These are phyloP conservation scores for Drosophila littoralis DNA, from an alignment of 1,140 invertebrate genomes.

Conservation along the genomic window DNA sequence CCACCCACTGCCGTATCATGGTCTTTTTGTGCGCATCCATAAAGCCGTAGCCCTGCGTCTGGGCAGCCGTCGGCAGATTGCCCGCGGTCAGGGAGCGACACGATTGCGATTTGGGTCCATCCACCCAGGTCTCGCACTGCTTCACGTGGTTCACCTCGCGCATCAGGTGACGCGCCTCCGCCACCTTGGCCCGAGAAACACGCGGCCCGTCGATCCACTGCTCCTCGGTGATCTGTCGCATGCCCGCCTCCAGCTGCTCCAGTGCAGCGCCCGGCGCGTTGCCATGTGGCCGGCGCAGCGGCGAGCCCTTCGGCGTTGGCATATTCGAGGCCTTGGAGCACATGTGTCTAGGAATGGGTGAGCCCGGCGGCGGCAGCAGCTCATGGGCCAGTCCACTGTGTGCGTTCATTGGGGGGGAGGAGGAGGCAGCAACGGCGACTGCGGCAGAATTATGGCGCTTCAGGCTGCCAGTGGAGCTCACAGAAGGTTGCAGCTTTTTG, in stretches of 20 bases:
- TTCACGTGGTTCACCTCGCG: slow-evolving; percentile 90
- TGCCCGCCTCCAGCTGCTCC: slow-evolving; percentile 66
- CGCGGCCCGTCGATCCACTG: slow-evolving; percentile 98
- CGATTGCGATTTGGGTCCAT: slow-evolving; percentile 89
- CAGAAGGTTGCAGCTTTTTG: slow-evolving; percentile 54
- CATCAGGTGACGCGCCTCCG: slow-evolving; percentile 91
- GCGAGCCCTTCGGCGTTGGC: slow-evolving; percentile 86
- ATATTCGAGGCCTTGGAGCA: slow-evolving; percentile 83
- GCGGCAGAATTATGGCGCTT: slow-evolving; percentile 48
- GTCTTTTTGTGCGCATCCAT: slow-evolving; percentile 96
- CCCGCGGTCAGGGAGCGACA: slow-evolving; percentile 71
- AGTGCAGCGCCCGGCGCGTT: slow-evolving; percentile 68
- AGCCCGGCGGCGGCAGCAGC: slow-evolving; percentile 42
- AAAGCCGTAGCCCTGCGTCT: slow-evolving; percentile 89
- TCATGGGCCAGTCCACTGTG: slow-evolving; percentile 21
- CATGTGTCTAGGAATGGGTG: slow-evolving; percentile 63
- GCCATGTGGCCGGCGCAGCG: slow-evolving; percentile 84
- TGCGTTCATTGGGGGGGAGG: slow-evolving; percentile 4
- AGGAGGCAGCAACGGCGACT: not conserved
- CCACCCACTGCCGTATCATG: slow-evolving; percentile 97
- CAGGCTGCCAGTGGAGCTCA: slow-evolving; percentile 55
- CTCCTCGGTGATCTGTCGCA: slow-evolving; percentile 88
- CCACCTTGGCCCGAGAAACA: slow-evolving; percentile 92
- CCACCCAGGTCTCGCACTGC: slow-evolving; percentile 96
- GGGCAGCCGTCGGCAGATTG: slow-evolving; percentile 71